Percentiles rank a stretch among this genome's conserved stretches.
Evolutionary conservation across 2,888 invertebrate species (phyloP).

Genomic region (Venusia cambrica): DNA sequence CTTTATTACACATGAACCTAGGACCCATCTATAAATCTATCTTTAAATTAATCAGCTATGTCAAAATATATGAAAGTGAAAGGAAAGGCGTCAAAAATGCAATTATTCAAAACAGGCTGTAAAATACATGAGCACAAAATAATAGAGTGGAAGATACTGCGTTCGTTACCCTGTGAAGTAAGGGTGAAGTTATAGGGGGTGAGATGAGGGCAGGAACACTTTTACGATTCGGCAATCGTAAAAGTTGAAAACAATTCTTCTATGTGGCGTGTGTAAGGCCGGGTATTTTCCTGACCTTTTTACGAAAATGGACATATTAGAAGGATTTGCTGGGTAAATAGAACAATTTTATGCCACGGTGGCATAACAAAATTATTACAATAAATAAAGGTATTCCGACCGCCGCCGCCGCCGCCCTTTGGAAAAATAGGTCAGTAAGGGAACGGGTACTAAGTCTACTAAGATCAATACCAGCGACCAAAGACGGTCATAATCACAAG

Average conservation of each 20-base stretch:
- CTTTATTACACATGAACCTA: not conserved
- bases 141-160: constrained; percentile 19
- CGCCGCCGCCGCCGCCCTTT: no score
- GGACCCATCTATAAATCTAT: no score
- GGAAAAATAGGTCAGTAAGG: no score
- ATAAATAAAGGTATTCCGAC: no score
- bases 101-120: constrained; percentile 12
- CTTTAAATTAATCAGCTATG: no score
- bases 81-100: not conserved
- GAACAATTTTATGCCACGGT: not conserved
- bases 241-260: constrained; percentile 50
- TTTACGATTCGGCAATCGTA: constrained; percentile 51
- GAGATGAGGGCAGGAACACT: constrained; percentile 35
- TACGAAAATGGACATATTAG: constrained; percentile 9
- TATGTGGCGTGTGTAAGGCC: constrained; percentile 26
- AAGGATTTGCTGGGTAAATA: constrained; percentile 4
- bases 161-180: constrained; percentile 21
- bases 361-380: not conserved
- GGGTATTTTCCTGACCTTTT: constrained; percentile 23
- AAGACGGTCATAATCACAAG: no score
- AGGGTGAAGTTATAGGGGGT: constrained; percentile 24
- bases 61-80: not conserved
- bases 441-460: no score
- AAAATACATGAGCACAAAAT: constrained; percentile 18
- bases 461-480: no score